These are phyloP conservation scores for Anoplolepis gracilipes DNA, from an alignment of 1,140 invertebrate species.

Conservation along the genomic window DNA sequence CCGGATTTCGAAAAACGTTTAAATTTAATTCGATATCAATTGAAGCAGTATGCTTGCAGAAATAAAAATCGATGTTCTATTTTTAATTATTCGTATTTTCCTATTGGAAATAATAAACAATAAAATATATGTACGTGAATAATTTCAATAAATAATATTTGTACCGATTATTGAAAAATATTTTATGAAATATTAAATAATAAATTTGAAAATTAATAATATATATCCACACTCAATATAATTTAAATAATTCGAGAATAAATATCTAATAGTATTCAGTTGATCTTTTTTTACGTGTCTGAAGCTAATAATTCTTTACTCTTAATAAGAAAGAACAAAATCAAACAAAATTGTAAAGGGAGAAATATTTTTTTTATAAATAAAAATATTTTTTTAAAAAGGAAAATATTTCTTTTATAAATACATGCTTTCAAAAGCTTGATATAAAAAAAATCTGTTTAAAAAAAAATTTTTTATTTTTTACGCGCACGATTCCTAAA, in stretches of 20 bases:
- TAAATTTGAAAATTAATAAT: not conserved
- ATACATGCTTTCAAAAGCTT: not conserved
- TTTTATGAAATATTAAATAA: not conserved
- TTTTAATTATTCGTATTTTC: not conserved
- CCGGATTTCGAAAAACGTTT: slow-evolving; percentile 41
- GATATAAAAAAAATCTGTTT: not conserved
- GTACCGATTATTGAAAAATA: not conserved
- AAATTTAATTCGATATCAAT: slow-evolving; percentile 39
- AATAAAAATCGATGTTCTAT: not conserved
- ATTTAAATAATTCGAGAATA: not conserved
- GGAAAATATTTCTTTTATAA: not conserved
- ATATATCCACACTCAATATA: not conserved
- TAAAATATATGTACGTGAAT: not conserved
- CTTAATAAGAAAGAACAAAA: not conserved
- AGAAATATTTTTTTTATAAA: not conserved
- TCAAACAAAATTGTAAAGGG: not conserved
- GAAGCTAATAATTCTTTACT: not conserved
- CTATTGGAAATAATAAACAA: not conserved
- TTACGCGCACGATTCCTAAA: not conserved
- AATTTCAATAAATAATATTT: not conserved
- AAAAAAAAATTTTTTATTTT: too few species aligned
- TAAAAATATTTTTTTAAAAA: too few species aligned
- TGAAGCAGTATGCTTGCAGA: not conserved
- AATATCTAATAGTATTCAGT: not conserved
- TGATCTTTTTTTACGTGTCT: not conserved